A percentile compares a stretch with the other conserved stretches of the same genome.
Conservation (phyloP, 2,888 invertebrate species). For the Lasioglossum pauxillum region DNA sequence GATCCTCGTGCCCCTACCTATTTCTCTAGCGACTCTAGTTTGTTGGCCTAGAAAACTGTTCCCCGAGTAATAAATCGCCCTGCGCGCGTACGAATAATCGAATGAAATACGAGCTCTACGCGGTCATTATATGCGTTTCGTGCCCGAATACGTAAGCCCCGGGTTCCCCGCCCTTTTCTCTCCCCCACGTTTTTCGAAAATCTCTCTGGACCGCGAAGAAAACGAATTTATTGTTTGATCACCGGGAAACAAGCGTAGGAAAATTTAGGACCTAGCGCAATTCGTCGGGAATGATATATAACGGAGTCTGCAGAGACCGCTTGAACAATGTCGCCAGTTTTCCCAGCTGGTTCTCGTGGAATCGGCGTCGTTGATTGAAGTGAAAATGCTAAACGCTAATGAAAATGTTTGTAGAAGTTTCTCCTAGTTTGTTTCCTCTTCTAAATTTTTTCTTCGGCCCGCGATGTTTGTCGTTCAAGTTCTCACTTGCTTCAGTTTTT, state of each 20-base stretch:
- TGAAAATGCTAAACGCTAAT: background rate
- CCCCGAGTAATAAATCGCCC: conserved; percentile 64
- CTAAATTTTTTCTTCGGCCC: background rate
- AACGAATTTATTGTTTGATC: background rate
- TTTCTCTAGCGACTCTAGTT: conserved; percentile 68
- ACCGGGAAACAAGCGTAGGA: conserved; percentile 25
- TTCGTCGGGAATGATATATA: background rate
- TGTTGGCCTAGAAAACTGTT: conserved; percentile 73
- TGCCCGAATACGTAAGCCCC: conserved; percentile 4
- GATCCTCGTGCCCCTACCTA: conserved; percentile 62
- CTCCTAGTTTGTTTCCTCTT: background rate
- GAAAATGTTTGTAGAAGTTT: conserved; percentile 10
- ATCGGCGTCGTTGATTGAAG: background rate
- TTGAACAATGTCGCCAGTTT: background rate
- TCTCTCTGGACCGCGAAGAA: conserved; percentile 1
- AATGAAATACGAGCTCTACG: conserved; percentile 58
- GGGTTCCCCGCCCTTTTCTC: background rate
- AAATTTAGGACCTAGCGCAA: conserved; percentile 21
- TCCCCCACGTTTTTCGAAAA: background rate
- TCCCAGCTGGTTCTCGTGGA: conserved; percentile 4
- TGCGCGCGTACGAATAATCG: conserved; percentile 56
- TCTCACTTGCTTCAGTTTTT: background rate
- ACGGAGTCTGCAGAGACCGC: background rate
- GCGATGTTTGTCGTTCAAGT: background rate
- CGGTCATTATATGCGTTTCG: conserved; percentile 55